Evolutionary conservation across 2,888 invertebrate species (phyloP).

Genomic region (Rutpela maculata): DNA sequence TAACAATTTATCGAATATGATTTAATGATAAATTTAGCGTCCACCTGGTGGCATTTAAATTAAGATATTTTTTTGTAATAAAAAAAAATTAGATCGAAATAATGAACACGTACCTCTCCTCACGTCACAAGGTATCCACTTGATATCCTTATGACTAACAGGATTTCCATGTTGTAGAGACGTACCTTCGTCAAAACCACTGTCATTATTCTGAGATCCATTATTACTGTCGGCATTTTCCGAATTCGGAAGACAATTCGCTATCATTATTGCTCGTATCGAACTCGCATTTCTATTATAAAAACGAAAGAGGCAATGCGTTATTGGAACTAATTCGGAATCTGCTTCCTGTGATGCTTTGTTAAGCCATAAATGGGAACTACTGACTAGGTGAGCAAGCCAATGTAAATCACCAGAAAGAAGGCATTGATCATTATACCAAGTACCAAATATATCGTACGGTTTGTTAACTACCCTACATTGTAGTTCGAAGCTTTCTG

Average conservation of each 20-base stretch:
- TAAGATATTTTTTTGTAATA: too few species aligned
- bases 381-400: slow-evolving; percentile 84
- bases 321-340: slow-evolving; percentile 87
- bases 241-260: slow-evolving; percentile 79
- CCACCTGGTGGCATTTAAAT: too few species aligned
- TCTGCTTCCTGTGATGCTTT: slow-evolving; percentile 88
- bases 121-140: slow-evolving; percentile 56
- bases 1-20: too few species aligned
- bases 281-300: slow-evolving; percentile 89
- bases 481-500: slow-evolving; percentile 80
- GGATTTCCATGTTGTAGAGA: slow-evolving; percentile 74
- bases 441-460: slow-evolving; percentile 92
- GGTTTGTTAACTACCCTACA: slow-evolving; percentile 88
- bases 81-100: too few species aligned
- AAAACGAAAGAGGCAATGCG: slow-evolving; percentile 82
- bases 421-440: slow-evolving; percentile 89
- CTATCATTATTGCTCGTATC: slow-evolving; percentile 85
- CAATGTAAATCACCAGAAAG: slow-evolving; percentile 89
- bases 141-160: slow-evolving; percentile 75
- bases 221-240: slow-evolving; percentile 67
- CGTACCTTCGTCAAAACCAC: slow-evolving; percentile 54
- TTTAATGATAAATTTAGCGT: too few species aligned
- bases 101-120: slow-evolving; percentile 44
- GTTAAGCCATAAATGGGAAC: slow-evolving; percentile 87
- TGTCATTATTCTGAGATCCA: slow-evolving; percentile 60